Evolutionary conservation across 2,113 vertebrate genomes (phyloP), one percentile per base, ranked within the genome.

Genomic region (Nycticryphes semicollaris): DNA sequence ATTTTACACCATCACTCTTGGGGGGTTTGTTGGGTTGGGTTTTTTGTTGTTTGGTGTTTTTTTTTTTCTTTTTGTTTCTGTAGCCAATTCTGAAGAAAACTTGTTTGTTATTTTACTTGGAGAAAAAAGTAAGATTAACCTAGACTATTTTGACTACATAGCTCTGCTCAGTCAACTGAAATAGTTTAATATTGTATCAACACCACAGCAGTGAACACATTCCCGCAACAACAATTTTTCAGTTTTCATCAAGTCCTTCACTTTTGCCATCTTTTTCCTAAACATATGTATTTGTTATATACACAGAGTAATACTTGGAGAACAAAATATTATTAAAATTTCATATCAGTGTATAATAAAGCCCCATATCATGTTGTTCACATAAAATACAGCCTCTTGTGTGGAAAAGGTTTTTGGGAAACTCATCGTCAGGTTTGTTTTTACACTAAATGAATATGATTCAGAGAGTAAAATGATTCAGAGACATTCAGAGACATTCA

Each of bases 1-100:
- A 3, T 28, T 85, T 88, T 48, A 25, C 33, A 20, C 14, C 23
- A 8, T 48, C 57, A 56, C 7, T 68, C 33, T 31, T 8, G 2
- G 33, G 10, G 2, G 3, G 12, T 62, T 77, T 54, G 35, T 7
- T 27, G 10, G 0, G 39, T 39, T 39, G 39, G 39, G 39, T 1
- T 62, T 84, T 50, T 21, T 60, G 2, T 14, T 63, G 2, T 15
- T 45, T 45, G 15, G 43, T n/a, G 6, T 35, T 22, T 39, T 39
- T 39, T 39, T 39, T 63, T 47, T n/a, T 30, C 21, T 18, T 77
- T 64, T 23, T 11, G 7, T 23, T 27, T 43, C 31, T 31, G 7
- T 23, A 87, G 48, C 3, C 10, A 43, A 9, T 90, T 77, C 30
- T 31, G 16, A 81, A 68, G n/a, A 90, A 93, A 80, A 90, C 9